Conservation (phyloP, 2,888 invertebrate genomes). For the Idaea aversata region DNA sequence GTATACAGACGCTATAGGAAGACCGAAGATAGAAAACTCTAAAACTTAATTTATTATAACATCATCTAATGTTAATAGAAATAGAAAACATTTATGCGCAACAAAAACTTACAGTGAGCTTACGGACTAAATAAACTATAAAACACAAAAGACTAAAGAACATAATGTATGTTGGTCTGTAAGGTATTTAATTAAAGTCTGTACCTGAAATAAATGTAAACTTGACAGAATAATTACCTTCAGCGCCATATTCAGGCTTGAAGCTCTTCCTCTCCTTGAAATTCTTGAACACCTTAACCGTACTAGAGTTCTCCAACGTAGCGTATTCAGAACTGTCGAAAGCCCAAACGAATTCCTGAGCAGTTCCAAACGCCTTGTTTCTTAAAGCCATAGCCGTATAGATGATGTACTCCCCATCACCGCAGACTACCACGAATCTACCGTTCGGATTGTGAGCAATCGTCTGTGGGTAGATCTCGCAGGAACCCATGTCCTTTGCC, state of each 20-base stretch:
- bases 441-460: slow-evolving; percentile 99
- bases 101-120: too few relatives aligned
- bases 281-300: slow-evolving; percentile 97
- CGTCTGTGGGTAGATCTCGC: slow-evolving; percentile 99
- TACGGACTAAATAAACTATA: too few relatives aligned
- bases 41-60: too few relatives aligned
- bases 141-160: too few relatives aligned
- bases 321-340: slow-evolving; percentile 96
- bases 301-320: slow-evolving; percentile 92
- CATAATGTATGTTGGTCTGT: too few relatives aligned
- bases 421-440: slow-evolving; percentile 95
- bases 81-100: too few relatives aligned
- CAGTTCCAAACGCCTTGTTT: slow-evolving; percentile 99
- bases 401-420: slow-evolving; percentile 99
- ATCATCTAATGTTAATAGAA: too few relatives aligned
- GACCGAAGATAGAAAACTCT: too few relatives aligned
- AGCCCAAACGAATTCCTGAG: slow-evolving; percentile 99
- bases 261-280: slow-evolving; percentile 98
- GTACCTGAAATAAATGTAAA: background rate
- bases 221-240: slow-evolving; percentile 79
- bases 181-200: too few relatives aligned
- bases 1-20: too few relatives aligned
- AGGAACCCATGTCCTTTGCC: slow-evolving; percentile 99
- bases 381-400: slow-evolving; percentile 99
- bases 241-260: slow-evolving; percentile 97